A percentile compares a stretch with the other conserved stretches of the same genome.
Conservation (phyloP, 2,888 invertebrate species). For the Drosophila prolongata region DNA sequence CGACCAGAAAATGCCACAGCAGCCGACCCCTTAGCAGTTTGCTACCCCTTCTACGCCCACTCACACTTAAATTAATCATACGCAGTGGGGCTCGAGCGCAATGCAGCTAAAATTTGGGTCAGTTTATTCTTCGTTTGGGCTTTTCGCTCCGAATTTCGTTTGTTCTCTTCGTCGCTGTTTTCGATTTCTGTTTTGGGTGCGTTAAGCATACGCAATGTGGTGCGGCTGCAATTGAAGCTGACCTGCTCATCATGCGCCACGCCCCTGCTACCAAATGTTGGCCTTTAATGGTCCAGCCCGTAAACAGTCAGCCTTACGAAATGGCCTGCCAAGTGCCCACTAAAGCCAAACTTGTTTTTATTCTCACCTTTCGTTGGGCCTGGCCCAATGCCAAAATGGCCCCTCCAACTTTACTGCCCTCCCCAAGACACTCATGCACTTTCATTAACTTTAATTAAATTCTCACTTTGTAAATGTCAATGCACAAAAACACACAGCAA, state of each 20-base stretch:
- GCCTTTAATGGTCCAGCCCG: constrained; percentile 57
- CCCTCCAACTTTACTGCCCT: constrained; percentile 43
- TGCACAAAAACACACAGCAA: constrained; percentile 55
- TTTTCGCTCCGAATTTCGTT: constrained; percentile 6
- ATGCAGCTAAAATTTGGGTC: constrained; percentile 71
- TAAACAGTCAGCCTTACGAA: constrained; percentile 55
- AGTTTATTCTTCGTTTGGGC: constrained; percentile 35
- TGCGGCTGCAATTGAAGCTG: constrained; percentile 41
- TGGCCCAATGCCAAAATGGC: constrained; percentile 22
- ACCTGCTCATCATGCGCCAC: constrained; percentile 35
- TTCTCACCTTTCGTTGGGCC: constrained; percentile 27
- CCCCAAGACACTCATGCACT: constrained; percentile 70
- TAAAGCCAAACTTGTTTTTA: constrained; percentile 44
- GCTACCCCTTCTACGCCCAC: constrained; percentile 12
- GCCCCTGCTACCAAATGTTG: constrained; percentile 7
- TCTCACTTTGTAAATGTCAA: constrained; percentile 79
- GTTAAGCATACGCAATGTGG: constrained; percentile 74
- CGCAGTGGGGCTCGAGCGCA: constrained; percentile 56
- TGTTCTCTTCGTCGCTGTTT: constrained; percentile 10
- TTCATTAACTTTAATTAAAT: constrained; percentile 77
- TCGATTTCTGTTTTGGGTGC: constrained; percentile 56
- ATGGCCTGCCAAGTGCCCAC: constrained; percentile 51
- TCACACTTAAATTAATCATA: constrained; percentile 76
- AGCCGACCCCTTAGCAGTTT: constrained; percentile 42
- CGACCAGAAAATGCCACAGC: constrained; percentile 79